Evolutionary conservation across 2,113 vertebrate genomes (phyloP).

Genomic region (Gavialis gangeticus): DNA sequence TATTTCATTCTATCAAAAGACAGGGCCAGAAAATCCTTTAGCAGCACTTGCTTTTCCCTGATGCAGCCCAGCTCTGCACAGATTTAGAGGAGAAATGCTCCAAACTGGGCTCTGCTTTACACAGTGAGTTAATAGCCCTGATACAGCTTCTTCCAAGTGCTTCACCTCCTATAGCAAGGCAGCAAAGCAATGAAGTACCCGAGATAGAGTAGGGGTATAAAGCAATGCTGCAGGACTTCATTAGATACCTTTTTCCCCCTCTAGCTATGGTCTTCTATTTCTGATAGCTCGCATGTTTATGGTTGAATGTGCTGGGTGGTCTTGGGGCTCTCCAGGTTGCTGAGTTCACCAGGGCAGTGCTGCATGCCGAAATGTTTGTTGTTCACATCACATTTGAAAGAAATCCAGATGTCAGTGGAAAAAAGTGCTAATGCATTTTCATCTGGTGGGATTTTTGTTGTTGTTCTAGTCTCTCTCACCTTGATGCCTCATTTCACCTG

Average conservation of each 20-base stretch:
- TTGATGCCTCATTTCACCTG: slow-evolving; percentile 52
- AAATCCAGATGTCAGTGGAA: neutral
- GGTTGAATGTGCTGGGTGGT: neutral
- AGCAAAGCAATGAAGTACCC: too few relatives aligned
- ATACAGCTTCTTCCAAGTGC: neutral
- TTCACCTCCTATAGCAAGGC: neutral
- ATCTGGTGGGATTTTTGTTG: neutral
- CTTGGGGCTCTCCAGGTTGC: neutral
- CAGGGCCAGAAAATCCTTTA: neutral
- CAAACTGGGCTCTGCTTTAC: neutral
- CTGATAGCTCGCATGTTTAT: neutral
- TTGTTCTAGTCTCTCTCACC: slow-evolving; percentile 30
- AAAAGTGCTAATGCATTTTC: neutral
- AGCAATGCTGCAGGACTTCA: neutral
- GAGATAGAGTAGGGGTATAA: neutral
- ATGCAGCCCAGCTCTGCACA: neutral
- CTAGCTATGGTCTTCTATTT: neutral
- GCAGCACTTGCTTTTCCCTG: neutral
- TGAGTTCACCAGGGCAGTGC: neutral
- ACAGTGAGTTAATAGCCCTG: neutral
- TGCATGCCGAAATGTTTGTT: neutral
- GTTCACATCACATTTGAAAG: slow-evolving; percentile 12
- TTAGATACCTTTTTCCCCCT: neutral
- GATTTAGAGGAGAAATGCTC: too few relatives aligned
- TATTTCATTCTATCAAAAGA: neutral